Evolutionary conservation across 1,140 invertebrate species (phyloP).

Genomic region (Scaptomyza hsui): DNA sequence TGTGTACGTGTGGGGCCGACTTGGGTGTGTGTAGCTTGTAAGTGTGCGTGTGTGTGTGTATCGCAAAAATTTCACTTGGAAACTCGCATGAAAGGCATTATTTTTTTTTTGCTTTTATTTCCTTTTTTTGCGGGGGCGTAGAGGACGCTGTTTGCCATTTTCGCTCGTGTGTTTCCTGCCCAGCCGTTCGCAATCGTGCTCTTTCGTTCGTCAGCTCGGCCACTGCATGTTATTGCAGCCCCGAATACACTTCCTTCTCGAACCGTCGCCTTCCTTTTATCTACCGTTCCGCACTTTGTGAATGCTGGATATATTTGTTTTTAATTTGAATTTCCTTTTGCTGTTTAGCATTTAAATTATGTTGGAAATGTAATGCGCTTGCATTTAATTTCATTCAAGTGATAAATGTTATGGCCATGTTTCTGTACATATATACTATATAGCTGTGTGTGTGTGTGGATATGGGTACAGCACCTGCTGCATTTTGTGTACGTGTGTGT

Average conservation of each 20-base stretch:
- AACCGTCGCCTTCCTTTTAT: neutral
- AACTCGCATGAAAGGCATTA: constrained; percentile 58
- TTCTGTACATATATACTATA: neutral
- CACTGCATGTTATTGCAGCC: constrained; percentile 32
- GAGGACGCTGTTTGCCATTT: constrained; percentile 62
- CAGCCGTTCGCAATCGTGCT: constrained; percentile 49
- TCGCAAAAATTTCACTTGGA: constrained; percentile 68
- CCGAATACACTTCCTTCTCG: neutral
- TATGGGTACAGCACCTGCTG: constrained; percentile 67
- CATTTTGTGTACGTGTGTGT: constrained; percentile 47
- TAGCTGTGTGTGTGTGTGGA: constrained; percentile 3
- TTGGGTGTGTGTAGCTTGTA: constrained; percentile 53
- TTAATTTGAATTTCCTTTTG: constrained; percentile 71
- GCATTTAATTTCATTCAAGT: constrained; percentile 69
- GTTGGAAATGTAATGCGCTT: constrained; percentile 60
- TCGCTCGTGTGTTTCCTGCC: constrained; percentile 65
- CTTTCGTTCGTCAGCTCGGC: constrained; percentile 13
- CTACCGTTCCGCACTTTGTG: constrained; percentile 1
- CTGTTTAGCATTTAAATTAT: constrained; percentile 78
- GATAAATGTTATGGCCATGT: constrained; percentile 58
- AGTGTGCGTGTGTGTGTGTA: constrained; percentile 48
- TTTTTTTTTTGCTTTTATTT: constrained; percentile 41
- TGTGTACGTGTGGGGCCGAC: constrained; percentile 41
- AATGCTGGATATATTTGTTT: constrained; percentile 56
- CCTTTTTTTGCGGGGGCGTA: constrained; percentile 48